Base-by-base conservation (phyloP, 2,797 vertebrate genomes). In the Oreonectes daqikongensis region DNA sequence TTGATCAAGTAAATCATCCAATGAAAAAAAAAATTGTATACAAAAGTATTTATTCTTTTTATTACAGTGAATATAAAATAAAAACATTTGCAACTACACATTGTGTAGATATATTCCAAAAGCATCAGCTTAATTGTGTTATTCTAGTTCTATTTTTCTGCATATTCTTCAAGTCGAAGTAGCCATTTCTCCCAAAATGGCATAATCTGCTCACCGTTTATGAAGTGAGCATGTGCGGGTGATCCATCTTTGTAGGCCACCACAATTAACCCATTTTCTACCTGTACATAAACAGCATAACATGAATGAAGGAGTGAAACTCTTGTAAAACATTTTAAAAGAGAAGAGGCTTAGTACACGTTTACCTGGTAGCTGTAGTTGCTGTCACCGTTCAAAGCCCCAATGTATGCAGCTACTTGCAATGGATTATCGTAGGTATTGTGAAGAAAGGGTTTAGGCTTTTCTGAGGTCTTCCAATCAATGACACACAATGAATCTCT, bases 381-480 rank as follows among this genome's bases (percentile, higher is more conserved):
- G 65, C 50, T 61, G 22, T 99, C 97, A 7, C 85, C 90, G 85
- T 99, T 99, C 84, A 99, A 79, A 60, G 97, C 97, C 55, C 97
- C 98, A 18, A 95, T 86, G 38, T 99, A 99, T 0, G 97, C 97
- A 68, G 94, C 96, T 81, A 99, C 91, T 87, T 99, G 98, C 50
- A 99, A 65, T 0, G 98, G 98, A 87, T 96, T 99, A 89, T 99
- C 97, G n/a, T 93, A 99, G 0, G 97, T 99, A 86, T 95, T 94
- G 82, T 80, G 87, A 75, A 99, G 90, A 46, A 86, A 89, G 0
- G 96, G 96, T 84, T 99, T 99, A 18, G 89, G 92, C 85, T 95
- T 99, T 83, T 97, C 97, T 0, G 98, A 98, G 3, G 97, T 99
- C 83, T 99, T 99, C 97, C 98, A 99, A 79, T 99, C 97, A 46